phyloP scores from a whole-genome alignment of 1,140 invertebrate species.

The Drosophila trapezifrons region DNA sequence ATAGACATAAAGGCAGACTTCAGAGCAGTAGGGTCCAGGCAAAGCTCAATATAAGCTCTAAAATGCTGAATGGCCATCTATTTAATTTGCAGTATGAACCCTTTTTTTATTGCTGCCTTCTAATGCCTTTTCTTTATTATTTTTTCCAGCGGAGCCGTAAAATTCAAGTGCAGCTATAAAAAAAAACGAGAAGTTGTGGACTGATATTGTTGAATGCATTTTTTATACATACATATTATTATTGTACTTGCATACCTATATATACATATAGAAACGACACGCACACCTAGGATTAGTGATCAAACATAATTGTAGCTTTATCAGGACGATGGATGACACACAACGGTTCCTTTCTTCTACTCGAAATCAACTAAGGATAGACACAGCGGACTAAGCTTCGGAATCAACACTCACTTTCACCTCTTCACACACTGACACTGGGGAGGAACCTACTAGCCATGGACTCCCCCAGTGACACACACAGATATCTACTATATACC shows the following conservation, averaged over 20 bases:
- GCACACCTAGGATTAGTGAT: constrained; percentile 47
- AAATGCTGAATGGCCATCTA: too few relatives aligned
- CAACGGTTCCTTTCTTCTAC: constrained; percentile 69
- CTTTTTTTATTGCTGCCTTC: too few relatives aligned
- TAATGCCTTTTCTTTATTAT: neutral
- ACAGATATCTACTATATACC: constrained; percentile 27
- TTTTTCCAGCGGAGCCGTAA: neutral
- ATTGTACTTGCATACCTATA: constrained; percentile 60
- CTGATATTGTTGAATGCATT: constrained; percentile 81
- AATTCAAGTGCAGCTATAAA: constrained; percentile 17
- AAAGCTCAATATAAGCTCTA: too few relatives aligned
- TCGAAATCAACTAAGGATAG: constrained; percentile 13
- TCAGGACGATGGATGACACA: constrained; percentile 43
- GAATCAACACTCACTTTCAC: constrained; percentile 18
- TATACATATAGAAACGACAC: constrained; percentile 47
- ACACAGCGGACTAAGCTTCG: neutral
- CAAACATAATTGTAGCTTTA: constrained; percentile 70
- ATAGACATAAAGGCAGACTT: too few relatives aligned
- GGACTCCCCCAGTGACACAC: constrained; percentile 22
- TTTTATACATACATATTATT: constrained; percentile 70
- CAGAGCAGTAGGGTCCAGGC: too few relatives aligned
- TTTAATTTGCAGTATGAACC: too few relatives aligned
- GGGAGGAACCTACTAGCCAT: constrained; percentile 13
- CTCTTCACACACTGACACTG: constrained; percentile 5
- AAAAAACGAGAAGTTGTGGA: constrained; percentile 55